Conservation (phyloP, 92 coral and sea anemone genomes). For the Porites rus region DNA sequence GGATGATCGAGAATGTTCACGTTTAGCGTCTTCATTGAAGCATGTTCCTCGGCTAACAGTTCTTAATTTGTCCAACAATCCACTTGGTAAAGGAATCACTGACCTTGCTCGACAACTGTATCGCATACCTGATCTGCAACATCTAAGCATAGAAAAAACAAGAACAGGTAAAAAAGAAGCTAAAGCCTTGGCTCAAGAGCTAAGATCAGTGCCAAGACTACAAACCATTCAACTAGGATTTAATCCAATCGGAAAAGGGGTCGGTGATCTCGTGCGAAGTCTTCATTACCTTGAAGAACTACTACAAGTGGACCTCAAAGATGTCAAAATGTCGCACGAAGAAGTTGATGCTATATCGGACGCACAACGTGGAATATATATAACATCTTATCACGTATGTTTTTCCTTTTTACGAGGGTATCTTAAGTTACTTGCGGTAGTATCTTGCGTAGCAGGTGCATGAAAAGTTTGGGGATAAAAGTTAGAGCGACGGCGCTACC, state of each 20-base stretch:
- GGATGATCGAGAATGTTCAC: conserved; percentile 3
- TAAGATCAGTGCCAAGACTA: background rate
- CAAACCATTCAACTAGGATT: background rate
- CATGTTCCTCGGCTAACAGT: background rate
- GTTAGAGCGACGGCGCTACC: no score
- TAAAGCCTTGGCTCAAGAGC: background rate
- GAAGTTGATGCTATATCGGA: conserved; percentile 22
- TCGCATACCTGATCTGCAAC: conserved; percentile 9
- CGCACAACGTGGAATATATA: conserved; percentile 2
- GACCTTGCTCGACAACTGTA: conserved; percentile 10
- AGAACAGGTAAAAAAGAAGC: conserved; percentile 13
- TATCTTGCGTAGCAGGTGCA: no score
- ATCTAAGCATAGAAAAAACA: background rate
- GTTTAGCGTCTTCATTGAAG: conserved; percentile 1
- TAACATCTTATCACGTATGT: conserved; percentile 16
- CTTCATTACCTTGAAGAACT: background rate
- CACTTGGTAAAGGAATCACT: conserved; percentile 13
- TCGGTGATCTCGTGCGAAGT: background rate
- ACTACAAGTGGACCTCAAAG: conserved; percentile 2
- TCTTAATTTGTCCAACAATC: conserved; percentile 4
- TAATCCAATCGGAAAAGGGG: conserved; percentile 27
- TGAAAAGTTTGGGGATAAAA: no score
- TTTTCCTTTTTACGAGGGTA: background rate
- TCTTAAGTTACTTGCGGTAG: background rate
- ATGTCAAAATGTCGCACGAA: background rate